Conservation (phyloP, 2,113 vertebrate genomes). For the Cyanocitta stelleri region DNA sequence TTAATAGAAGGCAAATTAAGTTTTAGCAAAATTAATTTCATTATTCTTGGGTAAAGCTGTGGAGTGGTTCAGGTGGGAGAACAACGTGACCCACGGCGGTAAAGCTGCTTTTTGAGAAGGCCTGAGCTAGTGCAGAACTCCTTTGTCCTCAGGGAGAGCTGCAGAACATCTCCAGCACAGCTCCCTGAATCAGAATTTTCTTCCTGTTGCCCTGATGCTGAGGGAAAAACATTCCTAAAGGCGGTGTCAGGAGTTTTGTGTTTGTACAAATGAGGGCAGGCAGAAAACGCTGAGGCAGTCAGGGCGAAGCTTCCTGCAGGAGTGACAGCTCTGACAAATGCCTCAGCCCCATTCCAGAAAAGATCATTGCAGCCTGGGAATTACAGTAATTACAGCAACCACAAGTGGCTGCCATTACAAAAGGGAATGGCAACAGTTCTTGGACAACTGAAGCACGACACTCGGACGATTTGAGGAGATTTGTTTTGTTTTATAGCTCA, state of each 20-base stretch:
- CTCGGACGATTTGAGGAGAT: neutral
- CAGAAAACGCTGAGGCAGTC: neutral
- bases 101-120: neutral
- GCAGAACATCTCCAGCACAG: neutral
- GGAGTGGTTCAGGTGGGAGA: neutral
- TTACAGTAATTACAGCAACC: neutral
- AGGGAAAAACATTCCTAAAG: neutral
- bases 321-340: neutral
- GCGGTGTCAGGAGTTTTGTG: neutral
- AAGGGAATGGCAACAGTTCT: neutral
- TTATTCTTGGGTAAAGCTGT: neutral
- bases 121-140: neutral
- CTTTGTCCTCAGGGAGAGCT: neutral
- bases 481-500: neutral
- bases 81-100: accelerated
- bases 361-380: neutral
- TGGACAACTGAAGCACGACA: neutral
- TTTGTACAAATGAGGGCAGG: neutral
- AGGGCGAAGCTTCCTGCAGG: neutral
- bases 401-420: neutral
- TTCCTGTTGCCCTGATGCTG: neutral
- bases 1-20: neutral
- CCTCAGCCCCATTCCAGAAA: neutral
- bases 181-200: neutral
- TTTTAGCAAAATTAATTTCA: neutral